Evolutionary conservation across 2,888 invertebrate species (phyloP), one percentile per base, ranked within the genome.

Genomic region (Arge pagana): DNA sequence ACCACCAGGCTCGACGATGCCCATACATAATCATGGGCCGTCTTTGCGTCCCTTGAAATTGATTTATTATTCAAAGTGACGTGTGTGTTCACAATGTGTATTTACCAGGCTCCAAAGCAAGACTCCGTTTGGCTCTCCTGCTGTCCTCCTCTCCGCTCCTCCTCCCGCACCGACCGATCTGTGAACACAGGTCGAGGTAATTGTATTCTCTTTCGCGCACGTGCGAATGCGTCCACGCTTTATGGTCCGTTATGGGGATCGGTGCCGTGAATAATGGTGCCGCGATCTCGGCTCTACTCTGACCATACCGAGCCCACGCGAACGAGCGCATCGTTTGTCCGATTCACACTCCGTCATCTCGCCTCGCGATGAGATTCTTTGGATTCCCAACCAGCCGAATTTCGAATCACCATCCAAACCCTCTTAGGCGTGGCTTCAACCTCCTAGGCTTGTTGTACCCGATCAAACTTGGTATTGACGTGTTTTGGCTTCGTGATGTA

Each of bases 61-160:
- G 75, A 75, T 75, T 75, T 75, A 75, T 75, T 75, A 75, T 75
- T 75, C 75, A 75, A 75, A 75, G 74, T 68, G 71, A 73, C 71
- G 74, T 74, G 71, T 75, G 75, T 75, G n/a, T 74, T 72, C 71
- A 74, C 75, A 75, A 73, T 75, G 72, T 75, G 72, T 75, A 74
- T 75, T 74, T 74, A 73, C 74, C 72, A 74, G 35, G 41, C 45
- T 45, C 8, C 21, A 35, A 33, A 45, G 19, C 45, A 5, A n/a
- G 33, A 31, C 33, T 6, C 23, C 45, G n/a, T 26, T 8, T n/a
- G 28, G 10, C n/a, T 3, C 4, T 26, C 28, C n/a, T n/a, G 28
- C n/a, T n/a, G 28, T 26, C 23, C 19, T 10, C 21, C 21, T 13
- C 6, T 18, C 7, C 11, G 10, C n/a, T 5, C 13, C 40, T 10